Evolutionary conservation across 2,113 vertebrate species (phyloP).

Genomic region (Marmota flaviventris): DNA sequence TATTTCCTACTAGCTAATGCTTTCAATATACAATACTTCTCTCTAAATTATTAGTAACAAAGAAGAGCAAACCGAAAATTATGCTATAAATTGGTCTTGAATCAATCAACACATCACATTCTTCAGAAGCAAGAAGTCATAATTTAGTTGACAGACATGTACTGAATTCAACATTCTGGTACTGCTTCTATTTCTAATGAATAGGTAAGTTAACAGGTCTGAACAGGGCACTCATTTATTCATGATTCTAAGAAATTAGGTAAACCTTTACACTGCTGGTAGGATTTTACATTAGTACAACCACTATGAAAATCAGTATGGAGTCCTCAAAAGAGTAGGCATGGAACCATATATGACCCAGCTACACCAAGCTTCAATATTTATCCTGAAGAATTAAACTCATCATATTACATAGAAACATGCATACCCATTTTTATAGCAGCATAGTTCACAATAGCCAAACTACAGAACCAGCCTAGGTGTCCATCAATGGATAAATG

Average conservation of each 20-base stretch:
- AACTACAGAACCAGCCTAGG: no score
- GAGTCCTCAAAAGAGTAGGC: no score
- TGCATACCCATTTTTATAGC: no score
- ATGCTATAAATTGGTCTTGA: not conserved
- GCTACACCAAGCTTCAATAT: no score
- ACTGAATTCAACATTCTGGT: not conserved
- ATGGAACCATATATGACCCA: no score
- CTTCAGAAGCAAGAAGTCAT: not conserved
- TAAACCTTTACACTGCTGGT: no score
- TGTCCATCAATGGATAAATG: no score
- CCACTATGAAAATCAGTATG: no score
- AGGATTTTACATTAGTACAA: no score
- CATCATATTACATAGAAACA: no score
- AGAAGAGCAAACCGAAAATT: not conserved
- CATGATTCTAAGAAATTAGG: not conserved
- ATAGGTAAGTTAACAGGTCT: not conserved
- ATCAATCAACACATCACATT: not conserved
- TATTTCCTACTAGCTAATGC: not conserved
- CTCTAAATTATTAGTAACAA: not conserved
- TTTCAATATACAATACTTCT: not conserved
- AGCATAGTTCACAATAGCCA: no score
- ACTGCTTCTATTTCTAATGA: not conserved
- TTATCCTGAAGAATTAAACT: no score
- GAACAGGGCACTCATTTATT: not conserved
- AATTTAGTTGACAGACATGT: not conserved